Percentiles rank a stretch among this genome's conserved stretches.
Evolutionary conservation across 2,113 vertebrate species (phyloP).

Genomic region (Balaeniceps rex): DNA sequence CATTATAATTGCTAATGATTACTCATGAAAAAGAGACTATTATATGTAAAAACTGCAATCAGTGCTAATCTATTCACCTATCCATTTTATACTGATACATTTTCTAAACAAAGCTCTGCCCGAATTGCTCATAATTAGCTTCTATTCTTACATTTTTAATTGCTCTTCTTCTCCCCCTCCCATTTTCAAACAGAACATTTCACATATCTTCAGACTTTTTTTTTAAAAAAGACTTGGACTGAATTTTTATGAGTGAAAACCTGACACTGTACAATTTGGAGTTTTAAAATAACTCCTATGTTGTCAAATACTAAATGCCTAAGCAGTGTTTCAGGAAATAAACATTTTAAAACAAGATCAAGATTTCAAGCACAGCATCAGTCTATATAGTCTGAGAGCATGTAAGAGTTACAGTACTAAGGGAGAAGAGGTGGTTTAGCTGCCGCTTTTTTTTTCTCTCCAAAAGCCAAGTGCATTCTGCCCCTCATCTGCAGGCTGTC

Average conservation of each 20-base stretch:
- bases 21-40: conserved; percentile 73
- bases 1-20: conserved; percentile 78
- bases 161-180: conserved; percentile 24
- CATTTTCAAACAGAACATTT: conserved; percentile 31
- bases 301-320: conserved; percentile 51
- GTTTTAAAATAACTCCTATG: conserved; percentile 13
- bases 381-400: background rate
- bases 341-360: conserved; percentile 38
- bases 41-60: conserved; percentile 73
- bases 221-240: background rate
- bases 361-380: background rate
- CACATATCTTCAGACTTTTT: background rate
- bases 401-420: background rate
- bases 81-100: conserved; percentile 67
- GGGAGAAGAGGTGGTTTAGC: background rate
- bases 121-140: conserved; percentile 74
- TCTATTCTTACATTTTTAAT: conserved; percentile 72
- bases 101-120: conserved; percentile 71
- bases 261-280: background rate
- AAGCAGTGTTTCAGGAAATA: conserved; percentile 16
- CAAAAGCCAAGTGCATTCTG: background rate
- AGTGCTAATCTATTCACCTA: conserved; percentile 71
- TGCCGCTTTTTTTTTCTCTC: too few species aligned
- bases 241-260: conserved; percentile 53
- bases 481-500: background rate